Evolutionary conservation across 2,113 vertebrate genomes (phyloP).

Genomic region (Calyptomena viridis): DNA sequence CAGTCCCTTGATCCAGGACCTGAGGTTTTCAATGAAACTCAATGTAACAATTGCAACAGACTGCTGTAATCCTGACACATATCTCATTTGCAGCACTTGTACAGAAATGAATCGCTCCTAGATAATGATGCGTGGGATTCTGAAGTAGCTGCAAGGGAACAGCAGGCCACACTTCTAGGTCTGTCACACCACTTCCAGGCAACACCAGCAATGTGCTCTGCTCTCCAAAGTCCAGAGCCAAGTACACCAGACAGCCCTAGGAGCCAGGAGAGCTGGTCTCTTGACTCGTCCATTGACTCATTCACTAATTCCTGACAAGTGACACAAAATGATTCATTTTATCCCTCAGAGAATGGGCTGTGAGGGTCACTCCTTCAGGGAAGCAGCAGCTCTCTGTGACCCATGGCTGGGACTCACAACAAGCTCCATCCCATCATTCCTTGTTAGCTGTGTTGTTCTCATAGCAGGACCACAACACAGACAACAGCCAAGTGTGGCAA

Average conservation of each 20-base stretch:
- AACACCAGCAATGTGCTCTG: neutral
- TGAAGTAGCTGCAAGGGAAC: neutral
- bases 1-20: neutral
- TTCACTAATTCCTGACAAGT: neutral
- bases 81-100: neutral
- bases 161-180: neutral
- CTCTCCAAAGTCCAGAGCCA: neutral
- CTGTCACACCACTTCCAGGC: neutral
- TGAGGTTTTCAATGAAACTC: neutral
- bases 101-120: neutral
- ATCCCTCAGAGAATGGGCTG: neutral
- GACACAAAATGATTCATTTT: neutral
- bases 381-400: neutral
- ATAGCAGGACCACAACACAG: neutral
- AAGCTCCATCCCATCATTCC: neutral
- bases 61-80: neutral
- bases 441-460: neutral
- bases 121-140: neutral
- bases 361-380: neutral
- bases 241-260: neutral
- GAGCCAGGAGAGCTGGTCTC: neutral
- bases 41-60: neutral
- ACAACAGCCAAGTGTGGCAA: neutral
- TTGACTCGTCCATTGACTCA: neutral
- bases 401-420: neutral